Evolutionary conservation across 2,797 vertebrate genomes (phyloP), one percentile per base, ranked within the genome.

Genomic region (Crocodylus rhombifer): DNA sequence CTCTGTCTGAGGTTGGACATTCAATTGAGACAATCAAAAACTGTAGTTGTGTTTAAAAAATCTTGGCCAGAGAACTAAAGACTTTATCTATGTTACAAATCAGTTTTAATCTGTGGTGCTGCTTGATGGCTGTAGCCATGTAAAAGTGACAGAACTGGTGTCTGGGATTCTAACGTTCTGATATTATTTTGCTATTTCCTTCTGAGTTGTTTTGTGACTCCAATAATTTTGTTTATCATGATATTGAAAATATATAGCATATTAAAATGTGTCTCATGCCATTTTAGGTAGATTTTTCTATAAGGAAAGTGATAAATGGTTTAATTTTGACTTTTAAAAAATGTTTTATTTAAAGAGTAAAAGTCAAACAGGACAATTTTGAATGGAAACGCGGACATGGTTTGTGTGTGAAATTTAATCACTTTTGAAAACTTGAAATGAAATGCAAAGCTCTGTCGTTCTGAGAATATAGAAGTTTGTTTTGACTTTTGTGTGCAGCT

Each of bases 81-180:
- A 73, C 87, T 57, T 28, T 89, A 79, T 33, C 4, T 93, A 90
- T 84, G 9, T 0, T 89, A 91, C 91, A 88, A 26, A 82, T 15
- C 7, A 91, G 12, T 25, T 62, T 80, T 75, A 90, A 30, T 78
- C 91, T 94, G 84, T 67, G 15, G 26, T 80, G 58, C 82, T 89
- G 11, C 64, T 84, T 75, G 58, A 57, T 87, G 56, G 84, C 90
- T 42, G 10, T 20, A 23, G 17, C 13, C 42, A 20, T 6, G 67
- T 71, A 36, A 71, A 71, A 71, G 33, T 71, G 21, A 42, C 21
- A 71, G 42, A 42, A 14, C 33, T 36, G 65, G 18, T 21, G 33
- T 67, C 18, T 67, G 33, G n/a, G 33, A 21, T 67, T 67, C 30
- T 18, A n/a, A 2, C 5, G 65, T 67, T 33, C 18, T 51, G 42